Conservation (phyloP, 2,797 vertebrate genomes). For the Catharus ustulatus region DNA sequence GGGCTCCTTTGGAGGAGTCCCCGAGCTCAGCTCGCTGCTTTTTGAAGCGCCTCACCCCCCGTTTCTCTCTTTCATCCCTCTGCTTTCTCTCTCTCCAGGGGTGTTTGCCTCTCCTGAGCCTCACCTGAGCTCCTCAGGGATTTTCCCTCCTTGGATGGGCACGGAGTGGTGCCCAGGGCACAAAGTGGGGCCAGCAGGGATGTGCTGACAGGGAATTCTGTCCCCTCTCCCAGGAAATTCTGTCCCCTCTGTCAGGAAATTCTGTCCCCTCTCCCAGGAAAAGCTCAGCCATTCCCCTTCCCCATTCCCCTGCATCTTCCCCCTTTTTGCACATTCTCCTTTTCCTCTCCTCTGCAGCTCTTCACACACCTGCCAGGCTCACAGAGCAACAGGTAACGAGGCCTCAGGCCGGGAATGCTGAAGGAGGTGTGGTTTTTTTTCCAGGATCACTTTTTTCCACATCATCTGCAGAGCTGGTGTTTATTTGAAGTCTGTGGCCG, state of each 20-base stretch:
- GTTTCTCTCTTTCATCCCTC: background rate
- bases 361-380: background rate
- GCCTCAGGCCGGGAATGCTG: background rate
- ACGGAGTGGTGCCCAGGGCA: background rate
- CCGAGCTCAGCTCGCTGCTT: background rate
- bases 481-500: slow-evolving; percentile 57
- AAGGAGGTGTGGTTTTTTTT: background rate
- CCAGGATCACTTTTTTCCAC: slow-evolving; percentile 9
- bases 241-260: too few species aligned
- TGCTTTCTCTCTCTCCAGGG: background rate
- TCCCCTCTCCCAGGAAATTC: too few species aligned
- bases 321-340: background rate
- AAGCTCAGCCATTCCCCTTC: background rate
- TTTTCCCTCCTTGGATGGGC: background rate
- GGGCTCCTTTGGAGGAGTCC: background rate
- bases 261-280: background rate
- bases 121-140: background rate
- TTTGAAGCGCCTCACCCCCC: background rate
- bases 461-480: slow-evolving; percentile 31
- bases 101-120: background rate
- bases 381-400: slow-evolving; percentile 1
- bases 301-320: background rate
- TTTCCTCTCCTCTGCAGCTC: background rate
- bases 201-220: background rate
- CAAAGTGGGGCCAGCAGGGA: background rate